Evolutionary conservation across 2,797 vertebrate species (phyloP).

Genomic region (Benthosema pterotum): DNA sequence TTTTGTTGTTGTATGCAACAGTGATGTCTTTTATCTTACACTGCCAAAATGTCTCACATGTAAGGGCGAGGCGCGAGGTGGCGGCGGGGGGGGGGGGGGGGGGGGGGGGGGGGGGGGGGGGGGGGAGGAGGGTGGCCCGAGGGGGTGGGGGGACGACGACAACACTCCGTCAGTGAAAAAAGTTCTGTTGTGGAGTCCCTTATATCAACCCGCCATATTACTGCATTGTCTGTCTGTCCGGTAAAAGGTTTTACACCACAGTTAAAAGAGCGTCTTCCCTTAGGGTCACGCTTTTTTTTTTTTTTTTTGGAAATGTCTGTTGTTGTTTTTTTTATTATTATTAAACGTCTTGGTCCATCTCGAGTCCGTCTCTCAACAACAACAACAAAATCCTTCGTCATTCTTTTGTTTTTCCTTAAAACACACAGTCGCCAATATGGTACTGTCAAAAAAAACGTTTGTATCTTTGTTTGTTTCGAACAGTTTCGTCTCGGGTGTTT

Average conservation of each 20-base stretch:
- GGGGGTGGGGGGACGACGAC: slow-evolving; percentile 16
- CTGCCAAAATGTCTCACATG: slow-evolving; percentile 67
- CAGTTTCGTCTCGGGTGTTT: slow-evolving; percentile 78
- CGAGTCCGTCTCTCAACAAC: too few species aligned
- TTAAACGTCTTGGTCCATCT: slow-evolving; percentile 78
- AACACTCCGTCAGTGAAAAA: slow-evolving; percentile 54
- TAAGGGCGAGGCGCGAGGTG: slow-evolving; percentile 6
- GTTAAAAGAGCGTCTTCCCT: slow-evolving; percentile 70
- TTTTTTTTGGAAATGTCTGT: slow-evolving; percentile 74
- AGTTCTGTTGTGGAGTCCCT: slow-evolving; percentile 48
- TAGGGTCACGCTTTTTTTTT: slow-evolving; percentile 74
- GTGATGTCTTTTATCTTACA: slow-evolving; percentile 87
- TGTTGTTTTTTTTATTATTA: too few species aligned
- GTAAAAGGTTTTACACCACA: slow-evolving; percentile 68
- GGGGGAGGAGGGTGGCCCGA: neutral
- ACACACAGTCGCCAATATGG: slow-evolving; percentile 81
- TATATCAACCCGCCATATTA: slow-evolving; percentile 53
- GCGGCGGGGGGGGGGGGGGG: neutral
- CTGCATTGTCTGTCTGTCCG: slow-evolving; percentile 67
- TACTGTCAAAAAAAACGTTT: slow-evolving; percentile 77
- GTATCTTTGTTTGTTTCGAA: slow-evolving; percentile 76
- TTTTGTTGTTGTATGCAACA: slow-evolving; percentile 69
- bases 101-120: neutral
- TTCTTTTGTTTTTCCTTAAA: slow-evolving; percentile 51
- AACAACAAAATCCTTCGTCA: slow-evolving; percentile 49